Conservation (phyloP, 1,140 invertebrate genomes). For the Dendrolimus punctatus region DNA sequence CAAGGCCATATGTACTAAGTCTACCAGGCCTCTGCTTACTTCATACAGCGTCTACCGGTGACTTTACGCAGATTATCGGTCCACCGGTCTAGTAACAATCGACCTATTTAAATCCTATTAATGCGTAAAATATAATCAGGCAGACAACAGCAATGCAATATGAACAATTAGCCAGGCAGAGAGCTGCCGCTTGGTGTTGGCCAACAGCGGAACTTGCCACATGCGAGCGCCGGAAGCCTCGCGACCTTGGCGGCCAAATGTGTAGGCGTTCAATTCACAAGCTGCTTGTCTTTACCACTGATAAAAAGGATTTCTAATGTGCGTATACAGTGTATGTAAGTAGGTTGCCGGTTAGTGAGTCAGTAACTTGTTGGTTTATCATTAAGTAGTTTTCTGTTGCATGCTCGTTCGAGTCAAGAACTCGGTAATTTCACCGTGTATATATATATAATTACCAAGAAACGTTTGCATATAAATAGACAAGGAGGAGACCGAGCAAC, state of each 20-base stretch:
- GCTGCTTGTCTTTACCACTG: slow-evolving; percentile 15
- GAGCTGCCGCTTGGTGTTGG: slow-evolving; percentile 30
- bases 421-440: no score
- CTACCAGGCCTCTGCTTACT: no score
- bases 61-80: no score
- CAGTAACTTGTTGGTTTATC: no score
- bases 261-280: slow-evolving; percentile 14
- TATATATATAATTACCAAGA: no score
- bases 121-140: slow-evolving; percentile 24
- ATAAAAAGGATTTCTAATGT: slow-evolving; percentile 51
- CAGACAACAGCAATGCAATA: slow-evolving; percentile 38
- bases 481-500: no score
- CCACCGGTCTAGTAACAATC: no score
- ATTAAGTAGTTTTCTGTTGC: background rate
- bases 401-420: no score
- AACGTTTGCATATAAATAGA: no score
- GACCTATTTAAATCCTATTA: slow-evolving; percentile 4
- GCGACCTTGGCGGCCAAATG: slow-evolving; percentile 45
- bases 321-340: background rate
- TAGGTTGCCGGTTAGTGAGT: background rate
- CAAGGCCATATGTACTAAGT: no score
- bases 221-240: slow-evolving; percentile 37
- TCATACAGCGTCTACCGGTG: no score
- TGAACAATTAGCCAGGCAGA: slow-evolving; percentile 48
- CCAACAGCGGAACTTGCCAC: slow-evolving; percentile 60